Evolutionary conservation across 2,797 vertebrate species (phyloP).

Genomic region (Sebastes goodei): DNA sequence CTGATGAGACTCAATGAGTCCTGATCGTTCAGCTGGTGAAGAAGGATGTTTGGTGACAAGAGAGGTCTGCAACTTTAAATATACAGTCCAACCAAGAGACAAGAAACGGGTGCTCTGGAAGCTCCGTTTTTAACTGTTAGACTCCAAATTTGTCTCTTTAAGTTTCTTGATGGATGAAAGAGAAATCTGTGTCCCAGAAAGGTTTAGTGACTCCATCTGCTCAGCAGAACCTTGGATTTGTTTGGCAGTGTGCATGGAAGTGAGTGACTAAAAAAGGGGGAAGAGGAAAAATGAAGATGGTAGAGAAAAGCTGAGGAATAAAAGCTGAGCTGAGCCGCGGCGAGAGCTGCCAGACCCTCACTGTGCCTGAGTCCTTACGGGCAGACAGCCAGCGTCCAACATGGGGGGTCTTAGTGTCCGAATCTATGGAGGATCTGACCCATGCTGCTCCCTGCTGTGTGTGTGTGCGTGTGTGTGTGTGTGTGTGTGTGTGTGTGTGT

Average conservation of each 20-base stretch:
- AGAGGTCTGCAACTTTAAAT: background rate
- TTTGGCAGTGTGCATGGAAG: background rate
- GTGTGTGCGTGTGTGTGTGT: constrained; percentile 7
- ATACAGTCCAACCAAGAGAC: background rate
- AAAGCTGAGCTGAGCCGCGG: constrained; percentile 16
- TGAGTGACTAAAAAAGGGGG: background rate
- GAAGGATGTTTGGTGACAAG: background rate
- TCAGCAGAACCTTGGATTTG: background rate
- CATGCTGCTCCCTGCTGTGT: constrained; percentile 27
- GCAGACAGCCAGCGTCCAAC: constrained; percentile 57
- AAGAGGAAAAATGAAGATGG: constrained; percentile 24
- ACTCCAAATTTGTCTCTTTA: background rate
- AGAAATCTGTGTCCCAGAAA: background rate
- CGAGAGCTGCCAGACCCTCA: constrained; percentile 43
- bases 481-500: constrained; percentile 11
- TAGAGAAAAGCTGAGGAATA: constrained; percentile 27
- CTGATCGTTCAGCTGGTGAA: background rate
- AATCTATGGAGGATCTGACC: constrained; percentile 33
- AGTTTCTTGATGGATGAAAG: background rate
- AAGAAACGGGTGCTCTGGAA: background rate
- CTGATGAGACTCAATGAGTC: background rate
- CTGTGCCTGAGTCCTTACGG: constrained; percentile 31
- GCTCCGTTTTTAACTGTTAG: background rate
- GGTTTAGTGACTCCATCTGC: background rate
- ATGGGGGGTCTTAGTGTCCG: constrained; percentile 44